phyloP scores from a whole-genome alignment of 1,140 invertebrate species.

The Neuroterus valhalla region DNA sequence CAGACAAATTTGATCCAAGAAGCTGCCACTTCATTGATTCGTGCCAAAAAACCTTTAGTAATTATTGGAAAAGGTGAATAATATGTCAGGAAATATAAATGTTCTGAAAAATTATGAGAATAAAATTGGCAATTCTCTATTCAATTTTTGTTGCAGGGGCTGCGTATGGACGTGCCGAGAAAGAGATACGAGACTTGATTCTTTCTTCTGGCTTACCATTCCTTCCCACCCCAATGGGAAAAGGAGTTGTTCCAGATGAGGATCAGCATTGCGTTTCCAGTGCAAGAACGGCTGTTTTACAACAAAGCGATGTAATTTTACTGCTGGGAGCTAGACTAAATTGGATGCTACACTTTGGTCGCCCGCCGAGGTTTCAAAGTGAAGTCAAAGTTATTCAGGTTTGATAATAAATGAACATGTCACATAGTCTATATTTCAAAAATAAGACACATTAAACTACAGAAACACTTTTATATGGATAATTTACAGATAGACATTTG shows the following conservation, averaged over 20 bases:
- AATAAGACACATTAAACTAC: too few species aligned
- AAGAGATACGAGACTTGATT: conserved; percentile 82
- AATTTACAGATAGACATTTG: conserved; percentile 86
- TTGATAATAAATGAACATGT: conserved; percentile 32
- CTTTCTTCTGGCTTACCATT: conserved; percentile 87
- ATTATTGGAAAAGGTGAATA: conserved; percentile 91
- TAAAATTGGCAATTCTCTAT: not conserved
- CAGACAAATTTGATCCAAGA: conserved; percentile 79
- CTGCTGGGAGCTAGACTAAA: conserved; percentile 94
- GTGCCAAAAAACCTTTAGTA: conserved; percentile 88
- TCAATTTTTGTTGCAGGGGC: conserved; percentile 76
- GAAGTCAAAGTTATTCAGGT: conserved; percentile 94
- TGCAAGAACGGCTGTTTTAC: conserved; percentile 89
- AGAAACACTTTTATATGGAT: not conserved
- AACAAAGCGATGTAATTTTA: conserved; percentile 91
- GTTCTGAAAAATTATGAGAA: conserved; percentile 32
- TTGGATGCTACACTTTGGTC: conserved; percentile 98
- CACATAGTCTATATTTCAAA: too few species aligned
- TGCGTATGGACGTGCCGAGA: conserved; percentile 88
- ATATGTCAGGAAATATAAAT: too few species aligned
- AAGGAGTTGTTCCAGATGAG: conserved; percentile 92
- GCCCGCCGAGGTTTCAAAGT: conserved; percentile 86
- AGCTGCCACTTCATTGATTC: conserved; percentile 82
- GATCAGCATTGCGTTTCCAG: conserved; percentile 86
- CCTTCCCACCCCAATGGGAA: conserved; percentile 96